A percentile compares a stretch with the other conserved stretches of the same genome.
Evolutionary conservation across 2,797 vertebrate genomes (phyloP).

Genomic region (Lepus townsendii): DNA sequence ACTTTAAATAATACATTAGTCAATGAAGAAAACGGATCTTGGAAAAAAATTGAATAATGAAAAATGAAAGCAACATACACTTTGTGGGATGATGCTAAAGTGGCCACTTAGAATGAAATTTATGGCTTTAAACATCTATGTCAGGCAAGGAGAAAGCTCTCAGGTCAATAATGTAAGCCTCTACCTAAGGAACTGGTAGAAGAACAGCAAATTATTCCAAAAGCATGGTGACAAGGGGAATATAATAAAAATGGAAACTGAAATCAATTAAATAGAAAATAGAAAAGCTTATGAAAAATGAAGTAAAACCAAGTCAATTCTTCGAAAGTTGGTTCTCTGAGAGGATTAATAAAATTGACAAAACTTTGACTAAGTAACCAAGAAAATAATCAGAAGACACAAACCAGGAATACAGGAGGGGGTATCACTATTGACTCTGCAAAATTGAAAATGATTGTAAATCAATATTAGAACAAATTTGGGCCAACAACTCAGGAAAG

Average conservation of each 20-base stretch:
- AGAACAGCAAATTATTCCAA: neutral
- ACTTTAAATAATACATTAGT: neutral
- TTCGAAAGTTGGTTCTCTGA: constrained; percentile 8
- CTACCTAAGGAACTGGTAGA: neutral
- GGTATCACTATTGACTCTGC: neutral
- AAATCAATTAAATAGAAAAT: neutral
- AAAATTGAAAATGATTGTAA: neutral
- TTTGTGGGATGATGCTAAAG: neutral
- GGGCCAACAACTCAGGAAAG: neutral
- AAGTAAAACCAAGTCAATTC: neutral
- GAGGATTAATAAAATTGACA: neutral
- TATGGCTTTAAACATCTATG: neutral
- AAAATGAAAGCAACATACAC: neutral
- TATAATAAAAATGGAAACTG: neutral
- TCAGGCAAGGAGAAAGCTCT: neutral
- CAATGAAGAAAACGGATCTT: neutral
- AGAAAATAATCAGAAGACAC: neutral
- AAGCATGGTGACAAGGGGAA: neutral
- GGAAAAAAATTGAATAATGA: neutral
- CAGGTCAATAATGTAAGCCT: neutral
- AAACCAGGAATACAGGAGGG: neutral
- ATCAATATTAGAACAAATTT: neutral
- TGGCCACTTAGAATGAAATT: neutral
- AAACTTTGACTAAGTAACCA: neutral
- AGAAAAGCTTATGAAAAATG: neutral